Evolutionary conservation across 1,140 invertebrate species (phyloP).

Genomic region (Zaprionus lachaisei): DNA sequence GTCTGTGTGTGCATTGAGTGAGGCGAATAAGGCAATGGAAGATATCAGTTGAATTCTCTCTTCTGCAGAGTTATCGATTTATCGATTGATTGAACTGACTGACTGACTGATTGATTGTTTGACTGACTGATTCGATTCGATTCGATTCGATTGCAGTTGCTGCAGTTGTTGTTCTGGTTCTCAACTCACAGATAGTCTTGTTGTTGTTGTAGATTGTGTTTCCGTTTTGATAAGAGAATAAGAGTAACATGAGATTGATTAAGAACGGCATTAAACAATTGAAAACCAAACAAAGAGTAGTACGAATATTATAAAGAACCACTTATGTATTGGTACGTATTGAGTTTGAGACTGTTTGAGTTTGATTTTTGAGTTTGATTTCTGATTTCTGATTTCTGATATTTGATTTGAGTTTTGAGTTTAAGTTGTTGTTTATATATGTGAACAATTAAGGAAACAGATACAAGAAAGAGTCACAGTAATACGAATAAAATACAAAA

Average conservation of each 20-base stretch:
- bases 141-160: constrained; percentile 16
- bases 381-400: too few species aligned
- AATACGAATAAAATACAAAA: constrained; percentile 7
- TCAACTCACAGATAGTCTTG: constrained; percentile 32
- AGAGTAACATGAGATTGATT: constrained; percentile 40
- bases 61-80: not conserved
- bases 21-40: constrained; percentile 11
- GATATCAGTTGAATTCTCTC: not conserved
- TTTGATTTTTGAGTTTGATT: too few species aligned
- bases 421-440: constrained; percentile 26
- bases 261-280: constrained; percentile 48
- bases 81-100: constrained; percentile 13
- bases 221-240: constrained; percentile 33
- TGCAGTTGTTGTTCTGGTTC: constrained; percentile 35
- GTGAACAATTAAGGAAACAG: constrained; percentile 52
- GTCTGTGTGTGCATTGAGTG: constrained; percentile 2
- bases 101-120: constrained; percentile 20
- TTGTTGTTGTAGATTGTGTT: constrained; percentile 42
- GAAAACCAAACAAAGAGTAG: constrained; percentile 51
- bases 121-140: constrained; percentile 1
- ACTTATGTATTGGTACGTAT: constrained; percentile 45
- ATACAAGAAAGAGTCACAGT: constrained; percentile 48
- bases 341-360: constrained; percentile 17
- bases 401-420: constrained; percentile 9
- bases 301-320: constrained; percentile 44